phyloP scores from a whole-genome alignment of 2,797 vertebrate genomes.

The Myotis vivesi region DNA sequence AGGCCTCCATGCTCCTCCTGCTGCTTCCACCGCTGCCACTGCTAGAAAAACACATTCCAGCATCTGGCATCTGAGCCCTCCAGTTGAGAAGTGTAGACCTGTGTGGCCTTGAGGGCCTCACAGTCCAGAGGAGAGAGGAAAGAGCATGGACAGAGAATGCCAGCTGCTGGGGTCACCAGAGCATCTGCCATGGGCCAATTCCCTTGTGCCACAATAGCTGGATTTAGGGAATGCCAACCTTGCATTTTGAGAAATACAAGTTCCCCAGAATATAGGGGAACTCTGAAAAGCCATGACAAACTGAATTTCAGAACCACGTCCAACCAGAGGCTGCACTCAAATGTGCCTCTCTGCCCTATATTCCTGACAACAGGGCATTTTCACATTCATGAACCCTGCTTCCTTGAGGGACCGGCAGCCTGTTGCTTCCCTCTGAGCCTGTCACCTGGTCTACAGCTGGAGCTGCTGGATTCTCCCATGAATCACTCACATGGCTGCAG shows the following conservation, averaged over 20 bases:
- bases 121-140: background rate
- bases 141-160: background rate
- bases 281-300: background rate
- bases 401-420: background rate
- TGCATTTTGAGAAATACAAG: background rate
- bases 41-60: background rate
- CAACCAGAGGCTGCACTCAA: accelerated
- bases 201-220: background rate
- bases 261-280: background rate
- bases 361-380: background rate
- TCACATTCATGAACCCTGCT: background rate
- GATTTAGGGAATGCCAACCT: background rate
- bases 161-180: background rate
- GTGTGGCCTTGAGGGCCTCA: background rate
- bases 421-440: background rate
- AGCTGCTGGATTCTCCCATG: background rate
- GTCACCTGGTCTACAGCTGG: background rate
- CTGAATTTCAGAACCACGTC: background rate
- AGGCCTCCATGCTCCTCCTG: background rate
- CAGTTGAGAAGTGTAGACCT: background rate
- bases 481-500: background rate
- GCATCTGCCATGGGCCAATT: accelerated
- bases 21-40: background rate
- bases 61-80: background rate
- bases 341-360: background rate